phyloP scores from a whole-genome alignment of 1,140 invertebrate species.

The Drosophila melanica region DNA sequence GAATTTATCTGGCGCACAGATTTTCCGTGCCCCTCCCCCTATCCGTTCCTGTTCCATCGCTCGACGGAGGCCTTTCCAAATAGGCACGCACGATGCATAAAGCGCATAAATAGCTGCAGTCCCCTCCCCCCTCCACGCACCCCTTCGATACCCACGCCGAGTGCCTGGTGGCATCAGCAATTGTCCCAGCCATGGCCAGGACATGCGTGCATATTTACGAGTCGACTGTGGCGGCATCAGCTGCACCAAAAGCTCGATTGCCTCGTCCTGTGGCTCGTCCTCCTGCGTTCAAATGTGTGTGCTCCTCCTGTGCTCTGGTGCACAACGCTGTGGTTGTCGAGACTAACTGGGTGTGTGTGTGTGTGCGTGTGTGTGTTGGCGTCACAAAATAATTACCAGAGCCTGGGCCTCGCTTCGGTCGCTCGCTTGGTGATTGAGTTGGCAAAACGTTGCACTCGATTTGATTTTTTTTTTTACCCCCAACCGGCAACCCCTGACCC shows the following conservation, averaged over 20 bases:
- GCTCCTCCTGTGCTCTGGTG: conserved; percentile 15
- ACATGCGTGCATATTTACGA: conserved; percentile 83
- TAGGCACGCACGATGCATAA: conserved; percentile 77
- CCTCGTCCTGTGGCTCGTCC: conserved; percentile 32
- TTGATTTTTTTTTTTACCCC: conserved; percentile 65
- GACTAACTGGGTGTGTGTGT: conserved; percentile 1
- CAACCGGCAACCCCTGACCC: not conserved
- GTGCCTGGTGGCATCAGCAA: conserved; percentile 38
- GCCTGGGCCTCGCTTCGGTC: conserved; percentile 41
- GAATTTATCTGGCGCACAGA: conserved; percentile 80
- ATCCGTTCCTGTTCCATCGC: not conserved
- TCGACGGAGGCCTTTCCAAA: conserved; percentile 40
- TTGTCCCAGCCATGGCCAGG: conserved; percentile 53
- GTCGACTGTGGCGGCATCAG: conserved; percentile 75
- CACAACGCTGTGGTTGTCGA: conserved; percentile 28
- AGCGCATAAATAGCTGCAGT: conserved; percentile 75
- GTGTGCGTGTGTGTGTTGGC: conserved; percentile 40
- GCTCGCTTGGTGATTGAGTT: conserved; percentile 72
- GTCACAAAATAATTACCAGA: conserved; percentile 82
- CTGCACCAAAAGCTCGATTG: conserved; percentile 80
- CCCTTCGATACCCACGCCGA: not conserved
- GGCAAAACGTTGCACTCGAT: conserved; percentile 77
- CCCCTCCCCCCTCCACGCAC: no score
- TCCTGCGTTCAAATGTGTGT: not conserved
- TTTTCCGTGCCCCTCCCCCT: conserved; percentile 35